Evolutionary conservation across 2,888 invertebrate species (phyloP), one percentile per base, ranked within the genome.

Genomic region (Euzophera pinguis): DNA sequence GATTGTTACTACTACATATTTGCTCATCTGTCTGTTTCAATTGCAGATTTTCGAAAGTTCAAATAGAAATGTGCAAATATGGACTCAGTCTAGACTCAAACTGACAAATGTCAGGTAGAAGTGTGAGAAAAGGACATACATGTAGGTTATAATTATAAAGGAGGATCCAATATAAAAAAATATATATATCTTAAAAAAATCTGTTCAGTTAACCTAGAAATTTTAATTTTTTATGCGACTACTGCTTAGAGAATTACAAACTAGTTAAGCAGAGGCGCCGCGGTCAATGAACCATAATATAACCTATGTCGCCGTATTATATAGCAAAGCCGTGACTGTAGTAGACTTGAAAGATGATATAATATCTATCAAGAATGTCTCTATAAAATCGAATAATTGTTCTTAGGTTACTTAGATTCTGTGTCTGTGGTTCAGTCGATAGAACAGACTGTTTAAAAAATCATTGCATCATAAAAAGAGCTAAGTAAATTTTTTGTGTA

Each of bases 11-110:
- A 4, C 32, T 16, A 32, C 14, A 38, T 81, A 78, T 86, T 85
- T 80, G 73, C 74, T 73, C 67, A 69, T 64, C 66, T 61, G 79
- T 81, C 66, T 61, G 79, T 81, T 80, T 84, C 84, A 75, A 81
- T 84, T 78, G 82, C 78, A 77, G 74, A 84, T 77, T 75, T 84
- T 81, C 64, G 85, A 89, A 88, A 89, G 89, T 85, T 70, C 79
- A 86, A 88, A 88, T 73, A 87, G 63, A 63, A 71, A 65, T 67
- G 67, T 70, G 80, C 72, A 83, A 84, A 84, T 76, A 81, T 72
- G 71, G 72, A 65, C 66, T 68, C 73, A 72, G 78, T 79, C 75
- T 78, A 78, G 74, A 75, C 74, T 67, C 60, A 22, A 22, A 22
- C 22, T 3, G 22, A 5, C 56, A 72, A 74, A 70, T 67, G 68